Evolutionary conservation across 2,888 invertebrate species (phyloP).

Genomic region (Thumatha senex): DNA sequence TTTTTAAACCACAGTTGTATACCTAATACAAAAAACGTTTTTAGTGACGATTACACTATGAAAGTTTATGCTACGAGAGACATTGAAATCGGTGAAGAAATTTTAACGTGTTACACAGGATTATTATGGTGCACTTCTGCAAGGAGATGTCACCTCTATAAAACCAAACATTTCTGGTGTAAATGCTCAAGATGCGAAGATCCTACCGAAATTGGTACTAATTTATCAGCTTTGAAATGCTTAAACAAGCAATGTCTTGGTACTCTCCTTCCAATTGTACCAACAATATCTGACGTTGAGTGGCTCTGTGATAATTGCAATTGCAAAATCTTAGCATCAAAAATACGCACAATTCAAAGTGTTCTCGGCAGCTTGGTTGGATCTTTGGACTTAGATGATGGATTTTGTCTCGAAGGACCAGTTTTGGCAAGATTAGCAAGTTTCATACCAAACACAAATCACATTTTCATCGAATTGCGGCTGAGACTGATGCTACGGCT

Average conservation of each 20-base stretch:
- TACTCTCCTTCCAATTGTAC: constrained; percentile 76
- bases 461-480: constrained; percentile 67
- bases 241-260: constrained; percentile 78
- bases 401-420: constrained; percentile 68
- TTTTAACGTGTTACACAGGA: constrained; percentile 86
- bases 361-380: constrained; percentile 82
- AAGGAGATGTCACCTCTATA: constrained; percentile 83
- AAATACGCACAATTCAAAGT: constrained; percentile 72
- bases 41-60: constrained; percentile 80
- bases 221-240: constrained; percentile 80
- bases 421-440: constrained; percentile 59
- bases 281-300: constrained; percentile 65
- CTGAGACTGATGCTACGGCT: constrained; percentile 60
- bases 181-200: constrained; percentile 85
- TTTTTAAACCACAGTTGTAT: constrained; percentile 87
- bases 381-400: constrained; percentile 68
- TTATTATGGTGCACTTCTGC: constrained; percentile 86
- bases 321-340: constrained; percentile 54
- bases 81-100: constrained; percentile 84
- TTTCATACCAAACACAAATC: constrained; percentile 64
- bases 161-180: constrained; percentile 87
- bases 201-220: constrained; percentile 84
- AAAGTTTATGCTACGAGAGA: constrained; percentile 81
- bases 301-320: constrained; percentile 85
- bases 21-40: constrained; percentile 86